Evolutionary conservation across 2,888 invertebrate genomes (phyloP).

Genomic region (Anorthoa munda): DNA sequence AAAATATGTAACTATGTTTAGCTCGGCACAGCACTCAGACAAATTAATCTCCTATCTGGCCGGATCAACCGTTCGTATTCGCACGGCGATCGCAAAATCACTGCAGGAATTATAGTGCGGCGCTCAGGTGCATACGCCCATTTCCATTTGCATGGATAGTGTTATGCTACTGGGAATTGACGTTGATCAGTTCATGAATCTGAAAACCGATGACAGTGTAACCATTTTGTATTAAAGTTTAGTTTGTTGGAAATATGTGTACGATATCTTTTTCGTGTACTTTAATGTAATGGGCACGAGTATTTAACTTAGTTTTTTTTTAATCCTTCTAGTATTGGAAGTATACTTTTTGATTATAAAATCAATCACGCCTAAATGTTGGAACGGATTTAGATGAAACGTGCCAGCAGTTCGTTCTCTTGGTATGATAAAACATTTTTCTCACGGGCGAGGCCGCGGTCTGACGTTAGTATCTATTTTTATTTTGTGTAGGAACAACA

Average conservation of each 20-base stretch:
- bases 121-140: conserved; percentile 68
- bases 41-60: conserved; percentile 79
- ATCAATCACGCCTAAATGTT: no score
- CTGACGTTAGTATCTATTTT: no score
- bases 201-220: conserved; percentile 71
- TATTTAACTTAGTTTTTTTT: neutral
- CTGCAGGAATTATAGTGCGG: conserved; percentile 71
- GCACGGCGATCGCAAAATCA: conserved; percentile 74
- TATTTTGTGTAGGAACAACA: no score
- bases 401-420: no score
- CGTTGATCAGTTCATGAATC: conserved; percentile 77
- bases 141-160: conserved; percentile 79
- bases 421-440: no score
- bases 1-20: conserved; percentile 50
- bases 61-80: conserved; percentile 75
- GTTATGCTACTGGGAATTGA: conserved; percentile 73
- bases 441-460: no score
- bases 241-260: conserved; percentile 25
- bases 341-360: no score
- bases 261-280: neutral
- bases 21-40: conserved; percentile 76
- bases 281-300: neutral
- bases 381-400: no score
- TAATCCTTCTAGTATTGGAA: no score
- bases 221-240: conserved; percentile 55